Conservation (phyloP, 2,797 vertebrate genomes). For the Erethizon dorsatum region DNA sequence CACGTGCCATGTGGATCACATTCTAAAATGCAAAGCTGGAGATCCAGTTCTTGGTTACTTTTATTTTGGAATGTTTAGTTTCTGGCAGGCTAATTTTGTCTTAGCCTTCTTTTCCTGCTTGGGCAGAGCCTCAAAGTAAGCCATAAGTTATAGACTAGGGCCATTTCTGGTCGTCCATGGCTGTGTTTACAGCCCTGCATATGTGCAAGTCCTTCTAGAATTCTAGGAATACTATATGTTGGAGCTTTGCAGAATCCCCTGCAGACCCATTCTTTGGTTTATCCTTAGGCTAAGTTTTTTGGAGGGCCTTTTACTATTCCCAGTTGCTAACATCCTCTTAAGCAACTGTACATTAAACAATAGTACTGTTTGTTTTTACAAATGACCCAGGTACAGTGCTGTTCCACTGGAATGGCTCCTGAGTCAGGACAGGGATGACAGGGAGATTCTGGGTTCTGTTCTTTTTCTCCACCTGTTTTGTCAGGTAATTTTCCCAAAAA, state of each 20-base stretch:
- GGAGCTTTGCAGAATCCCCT: background rate
- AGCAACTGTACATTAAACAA: background rate
- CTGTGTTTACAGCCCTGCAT: background rate
- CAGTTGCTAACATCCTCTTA: background rate
- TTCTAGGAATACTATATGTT: background rate
- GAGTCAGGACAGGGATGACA: background rate
- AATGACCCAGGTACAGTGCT: background rate
- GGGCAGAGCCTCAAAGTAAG: background rate
- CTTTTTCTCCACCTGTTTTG: background rate
- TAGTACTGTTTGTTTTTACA: background rate
- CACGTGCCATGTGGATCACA: background rate
- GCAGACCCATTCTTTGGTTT: background rate
- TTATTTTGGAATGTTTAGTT: constrained; percentile 40
- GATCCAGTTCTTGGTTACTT: background rate
- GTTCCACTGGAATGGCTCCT: background rate
- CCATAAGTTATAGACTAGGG: background rate
- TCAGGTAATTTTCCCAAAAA: background rate
- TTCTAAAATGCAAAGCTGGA: background rate
- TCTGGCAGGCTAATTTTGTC: background rate
- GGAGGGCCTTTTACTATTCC: background rate
- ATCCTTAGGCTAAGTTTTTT: constrained; percentile 18
- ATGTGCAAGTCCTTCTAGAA: background rate
- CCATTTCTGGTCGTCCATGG: background rate
- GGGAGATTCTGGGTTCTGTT: background rate
- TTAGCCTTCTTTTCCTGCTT: constrained; percentile 20